Evolutionary conservation across 2,797 vertebrate genomes (phyloP).

Genomic region (Brachyalestes nurse): DNA sequence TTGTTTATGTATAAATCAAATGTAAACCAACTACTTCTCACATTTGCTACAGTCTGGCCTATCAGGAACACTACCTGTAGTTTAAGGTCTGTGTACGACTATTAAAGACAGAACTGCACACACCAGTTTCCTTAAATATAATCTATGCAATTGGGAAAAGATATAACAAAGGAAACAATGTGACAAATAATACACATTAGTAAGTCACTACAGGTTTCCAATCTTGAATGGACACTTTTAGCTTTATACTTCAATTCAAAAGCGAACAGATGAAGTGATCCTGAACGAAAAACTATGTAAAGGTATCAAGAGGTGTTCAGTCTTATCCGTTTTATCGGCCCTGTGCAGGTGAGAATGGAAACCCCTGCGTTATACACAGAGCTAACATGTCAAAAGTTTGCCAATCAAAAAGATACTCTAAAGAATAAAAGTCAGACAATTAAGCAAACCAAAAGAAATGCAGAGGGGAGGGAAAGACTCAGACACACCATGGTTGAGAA

Average conservation of each 20-base stretch:
- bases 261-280: not conserved
- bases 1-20: no score
- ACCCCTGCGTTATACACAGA: not conserved
- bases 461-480: slow-evolving; percentile 49
- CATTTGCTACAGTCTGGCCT: not conserved
- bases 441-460: not conserved
- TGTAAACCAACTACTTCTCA: no score
- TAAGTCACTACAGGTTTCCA: not conserved
- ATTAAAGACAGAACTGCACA: not conserved
- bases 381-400: not conserved
- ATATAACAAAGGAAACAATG: not conserved
- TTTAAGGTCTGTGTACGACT: not conserved
- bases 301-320: no score
- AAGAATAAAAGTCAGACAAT: not conserved
- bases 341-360: no score
- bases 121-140: not conserved
- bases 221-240: not conserved
- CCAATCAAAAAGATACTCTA: not conserved
- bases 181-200: not conserved
- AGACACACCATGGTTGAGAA: slow-evolving; percentile 57
- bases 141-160: not conserved
- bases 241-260: not conserved
- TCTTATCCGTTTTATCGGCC: no score
- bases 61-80: not conserved
- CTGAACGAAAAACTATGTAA: not conserved